Percentiles rank a stretch among this genome's conserved stretches.
phyloP scores from a whole-genome alignment of 2,888 invertebrate species.

The Bedellia somnulentella region DNA sequence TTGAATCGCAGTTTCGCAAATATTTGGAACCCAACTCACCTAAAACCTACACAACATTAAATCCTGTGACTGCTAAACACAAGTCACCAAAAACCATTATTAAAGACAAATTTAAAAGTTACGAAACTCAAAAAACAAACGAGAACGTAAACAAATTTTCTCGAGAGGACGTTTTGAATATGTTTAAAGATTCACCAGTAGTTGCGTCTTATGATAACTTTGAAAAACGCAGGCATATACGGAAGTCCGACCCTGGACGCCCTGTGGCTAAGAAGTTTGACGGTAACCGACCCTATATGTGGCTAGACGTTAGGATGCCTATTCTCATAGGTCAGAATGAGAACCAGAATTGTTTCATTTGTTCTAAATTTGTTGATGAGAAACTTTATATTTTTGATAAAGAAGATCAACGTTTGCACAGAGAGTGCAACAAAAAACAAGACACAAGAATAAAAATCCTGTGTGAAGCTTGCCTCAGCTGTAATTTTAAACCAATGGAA shows the following conservation, averaged over 20 bases:
- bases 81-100: conserved; percentile 34
- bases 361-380: conserved; percentile 33
- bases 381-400: conserved; percentile 46
- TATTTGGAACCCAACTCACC: conserved; percentile 27
- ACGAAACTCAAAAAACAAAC: conserved; percentile 17
- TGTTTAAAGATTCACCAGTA: conserved; percentile 50
- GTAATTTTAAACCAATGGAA: conserved; percentile 32
- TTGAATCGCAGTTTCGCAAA: conserved; percentile 41
- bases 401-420: conserved; percentile 41
- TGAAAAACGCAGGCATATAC: conserved; percentile 33
- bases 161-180: conserved; percentile 40
- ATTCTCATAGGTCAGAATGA: conserved; percentile 21
- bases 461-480: conserved; percentile 33
- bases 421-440: conserved; percentile 33
- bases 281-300: conserved; percentile 19
- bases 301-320: conserved; percentile 24
- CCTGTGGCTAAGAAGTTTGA: conserved; percentile 25
- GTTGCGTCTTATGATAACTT: conserved; percentile 27
- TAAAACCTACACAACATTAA: conserved; percentile 30
- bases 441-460: conserved; percentile 38
- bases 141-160: conserved; percentile 26
- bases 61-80: conserved; percentile 22
- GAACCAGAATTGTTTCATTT: conserved; percentile 39
- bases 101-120: conserved; percentile 19
- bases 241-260: conserved; percentile 43